A percentile compares a stretch with the other conserved stretches of the same genome.
These are phyloP conservation scores for Sipha flava DNA, from an alignment of 1,140 invertebrate genomes.

Conservation along the genomic window DNA sequence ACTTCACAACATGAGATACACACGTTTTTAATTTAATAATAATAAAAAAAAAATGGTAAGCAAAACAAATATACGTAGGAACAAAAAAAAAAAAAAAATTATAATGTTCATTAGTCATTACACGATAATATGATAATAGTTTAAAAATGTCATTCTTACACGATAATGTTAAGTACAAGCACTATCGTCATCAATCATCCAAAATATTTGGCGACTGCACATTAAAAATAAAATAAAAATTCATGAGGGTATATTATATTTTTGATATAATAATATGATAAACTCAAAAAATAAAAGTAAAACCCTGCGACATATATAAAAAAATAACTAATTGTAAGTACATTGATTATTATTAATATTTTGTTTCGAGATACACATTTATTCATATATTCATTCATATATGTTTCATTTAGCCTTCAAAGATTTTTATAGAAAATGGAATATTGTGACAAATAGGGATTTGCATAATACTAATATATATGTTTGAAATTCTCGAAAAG, in stretches of 20 bases:
- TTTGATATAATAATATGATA: too few species aligned
- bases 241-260: too few species aligned
- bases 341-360: too few species aligned
- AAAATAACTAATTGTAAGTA: too few species aligned
- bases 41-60: neutral
- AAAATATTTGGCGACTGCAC: neutral
- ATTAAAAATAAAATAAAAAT: neutral
- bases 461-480: too few species aligned
- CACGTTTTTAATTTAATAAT: neutral
- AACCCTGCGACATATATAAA: neutral
- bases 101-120: neutral
- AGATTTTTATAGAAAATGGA: too few species aligned
- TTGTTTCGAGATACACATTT: too few species aligned
- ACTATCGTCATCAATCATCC: neutral
- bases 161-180: neutral
- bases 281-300: neutral
- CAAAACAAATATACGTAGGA: neutral
- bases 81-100: neutral
- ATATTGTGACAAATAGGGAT: too few species aligned
- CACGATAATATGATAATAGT: neutral
- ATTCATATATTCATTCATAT: too few species aligned
- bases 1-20: too few species aligned
- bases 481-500: too few species aligned
- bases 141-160: neutral
- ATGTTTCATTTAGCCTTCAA: too few species aligned